These are phyloP conservation scores for Lepidochrysops patricia DNA, from an alignment of 2,888 invertebrate genomes.

Conservation along the genomic window DNA sequence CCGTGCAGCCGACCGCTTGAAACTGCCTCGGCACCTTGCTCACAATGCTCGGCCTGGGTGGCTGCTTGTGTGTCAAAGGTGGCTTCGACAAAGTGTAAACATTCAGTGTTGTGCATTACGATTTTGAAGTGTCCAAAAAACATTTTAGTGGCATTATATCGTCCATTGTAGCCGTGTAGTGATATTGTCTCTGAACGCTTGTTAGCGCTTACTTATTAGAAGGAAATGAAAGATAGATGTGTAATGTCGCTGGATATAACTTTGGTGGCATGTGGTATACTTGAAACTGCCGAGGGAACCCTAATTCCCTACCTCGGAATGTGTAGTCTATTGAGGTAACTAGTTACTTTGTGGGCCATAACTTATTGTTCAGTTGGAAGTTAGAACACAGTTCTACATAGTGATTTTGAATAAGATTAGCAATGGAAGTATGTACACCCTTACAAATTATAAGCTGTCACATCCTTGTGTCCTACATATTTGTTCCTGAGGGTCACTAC, in stretches of 20 bases:
- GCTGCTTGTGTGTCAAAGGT: constrained; percentile 19
- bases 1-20: constrained; percentile 49
- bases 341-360: constrained; percentile 16
- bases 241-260: neutral
- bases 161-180: constrained; percentile 19
- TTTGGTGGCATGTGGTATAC: neutral
- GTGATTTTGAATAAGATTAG: constrained; percentile 21
- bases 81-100: constrained; percentile 14
- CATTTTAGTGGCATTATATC: constrained; percentile 20
- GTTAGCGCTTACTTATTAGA: constrained; percentile 2
- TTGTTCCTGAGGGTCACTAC: neutral
- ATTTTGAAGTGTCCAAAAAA: neutral
- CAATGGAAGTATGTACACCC: constrained; percentile 10
- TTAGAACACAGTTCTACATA: constrained; percentile 19
- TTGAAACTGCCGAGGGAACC: neutral
- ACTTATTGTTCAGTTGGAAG: constrained; percentile 17
- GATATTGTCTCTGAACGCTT: constrained; percentile 12
- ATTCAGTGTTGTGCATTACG: neutral
- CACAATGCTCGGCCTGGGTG: constrained; percentile 21
- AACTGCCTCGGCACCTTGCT: constrained; percentile 24
- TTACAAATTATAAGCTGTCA: neutral
- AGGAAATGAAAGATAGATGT: neutral
- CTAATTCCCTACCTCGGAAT: neutral
- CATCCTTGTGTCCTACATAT: neutral
- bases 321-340: constrained; percentile 16